These are phyloP conservation scores for human DNA, from an alignment of 2,113 vertebrate genomes.

Conservation along the genomic window GRCh38 chr3:176209001-176209500, in stretches of 20 bases:
- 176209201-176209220: not conserved
- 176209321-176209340: not conserved
- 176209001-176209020: not conserved
- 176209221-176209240: not conserved
- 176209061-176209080: not conserved
- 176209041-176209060: not conserved
- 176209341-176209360: not conserved
- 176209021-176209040: not conserved
- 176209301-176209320: not conserved
- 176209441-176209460: not conserved
- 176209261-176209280: not conserved
- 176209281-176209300: not conserved
- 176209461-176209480: not conserved
- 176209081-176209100: not conserved
- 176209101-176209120: not conserved
- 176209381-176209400: not conserved
- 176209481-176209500: fast-evolving
- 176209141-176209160: not conserved
- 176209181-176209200: not conserved
- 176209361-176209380: not conserved
- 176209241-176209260: not conserved
- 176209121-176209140: not conserved
- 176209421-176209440: not conserved
- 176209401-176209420: not conserved
- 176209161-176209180: not conserved